Percentiles rank a stretch among this genome's conserved stretches.
Evolutionary conservation across 2,888 invertebrate species (phyloP).

Genomic region (Netelia melanura): DNA sequence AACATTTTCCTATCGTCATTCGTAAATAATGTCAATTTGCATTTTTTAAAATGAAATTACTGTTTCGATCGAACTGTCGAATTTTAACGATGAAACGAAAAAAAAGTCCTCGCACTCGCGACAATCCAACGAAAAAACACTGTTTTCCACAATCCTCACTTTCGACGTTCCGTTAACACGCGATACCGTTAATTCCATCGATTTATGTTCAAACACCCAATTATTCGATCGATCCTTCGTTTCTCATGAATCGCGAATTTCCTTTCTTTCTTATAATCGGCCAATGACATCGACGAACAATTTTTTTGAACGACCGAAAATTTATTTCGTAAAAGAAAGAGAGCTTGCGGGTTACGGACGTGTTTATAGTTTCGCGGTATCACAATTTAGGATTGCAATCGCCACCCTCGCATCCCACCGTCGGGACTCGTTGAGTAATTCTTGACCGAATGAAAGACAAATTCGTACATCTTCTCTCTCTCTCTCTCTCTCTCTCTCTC

Average conservation of each 20-base stretch:
- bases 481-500: conserved; percentile 6
- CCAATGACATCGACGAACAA: not conserved
- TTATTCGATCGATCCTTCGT: conserved; percentile 1
- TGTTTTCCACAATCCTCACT: not conserved
- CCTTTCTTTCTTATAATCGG: too few species aligned
- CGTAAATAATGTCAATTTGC: not conserved
- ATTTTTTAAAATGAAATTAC: too few species aligned
- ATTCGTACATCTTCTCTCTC: conserved; percentile 55
- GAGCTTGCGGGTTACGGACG: not conserved
- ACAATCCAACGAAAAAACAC: too few species aligned
- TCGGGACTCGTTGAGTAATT: conserved; percentile 19
- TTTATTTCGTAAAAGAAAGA: not conserved
- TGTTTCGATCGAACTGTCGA: too few species aligned
- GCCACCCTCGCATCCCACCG: conserved; percentile 13
- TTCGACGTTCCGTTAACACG: not conserved
- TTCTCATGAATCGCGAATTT: not conserved
- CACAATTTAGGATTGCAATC: conserved; percentile 26
- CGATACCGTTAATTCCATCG: not conserved
- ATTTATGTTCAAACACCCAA: not conserved
- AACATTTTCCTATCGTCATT: not conserved
- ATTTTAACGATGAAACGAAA: too few species aligned
- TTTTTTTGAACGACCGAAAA: not conserved
- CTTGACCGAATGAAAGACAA: conserved; percentile 55
- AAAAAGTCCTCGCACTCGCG: too few species aligned
- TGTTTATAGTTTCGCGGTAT: not conserved